Percentiles rank a stretch among this genome's conserved stretches.
Evolutionary conservation across 2,888 invertebrate species (phyloP).

Genomic region (Metacarcinus magister): DNA sequence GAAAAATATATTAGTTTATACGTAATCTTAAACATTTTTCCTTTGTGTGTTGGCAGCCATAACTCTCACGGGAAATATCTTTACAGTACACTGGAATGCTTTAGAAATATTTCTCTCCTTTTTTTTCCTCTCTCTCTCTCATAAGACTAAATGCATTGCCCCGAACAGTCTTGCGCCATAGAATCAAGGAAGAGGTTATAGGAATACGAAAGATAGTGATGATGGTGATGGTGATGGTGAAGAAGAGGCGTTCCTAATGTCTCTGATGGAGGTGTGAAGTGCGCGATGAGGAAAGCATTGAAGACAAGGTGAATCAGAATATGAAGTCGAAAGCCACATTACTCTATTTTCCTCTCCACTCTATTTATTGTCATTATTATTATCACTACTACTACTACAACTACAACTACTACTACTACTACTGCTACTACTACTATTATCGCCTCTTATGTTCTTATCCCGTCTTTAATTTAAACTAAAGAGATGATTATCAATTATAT

Average conservation of each 20-base stretch:
- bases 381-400: neutral
- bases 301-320: neutral
- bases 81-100: slow-evolving; percentile 4
- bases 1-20: slow-evolving; percentile 3
- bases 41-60: neutral
- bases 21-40: neutral
- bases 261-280: too few species aligned
- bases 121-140: neutral
- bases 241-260: too few species aligned
- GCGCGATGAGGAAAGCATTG: neutral
- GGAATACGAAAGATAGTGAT: neutral
- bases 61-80: neutral
- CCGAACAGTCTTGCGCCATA: neutral
- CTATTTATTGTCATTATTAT: neutral
- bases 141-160: neutral
- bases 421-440: slow-evolving; percentile 13
- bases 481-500: too few species aligned
- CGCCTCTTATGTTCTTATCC: neutral
- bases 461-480: neutral
- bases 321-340: neutral
- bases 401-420: slow-evolving; percentile 16
- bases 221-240: neutral
- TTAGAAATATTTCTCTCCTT: neutral
- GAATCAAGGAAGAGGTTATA: neutral
- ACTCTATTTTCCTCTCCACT: neutral